A percentile compares a stretch with the other conserved stretches of the same genome.
phyloP scores from a whole-genome alignment of 2,113 vertebrate genomes.

The Gila orcuttii region DNA sequence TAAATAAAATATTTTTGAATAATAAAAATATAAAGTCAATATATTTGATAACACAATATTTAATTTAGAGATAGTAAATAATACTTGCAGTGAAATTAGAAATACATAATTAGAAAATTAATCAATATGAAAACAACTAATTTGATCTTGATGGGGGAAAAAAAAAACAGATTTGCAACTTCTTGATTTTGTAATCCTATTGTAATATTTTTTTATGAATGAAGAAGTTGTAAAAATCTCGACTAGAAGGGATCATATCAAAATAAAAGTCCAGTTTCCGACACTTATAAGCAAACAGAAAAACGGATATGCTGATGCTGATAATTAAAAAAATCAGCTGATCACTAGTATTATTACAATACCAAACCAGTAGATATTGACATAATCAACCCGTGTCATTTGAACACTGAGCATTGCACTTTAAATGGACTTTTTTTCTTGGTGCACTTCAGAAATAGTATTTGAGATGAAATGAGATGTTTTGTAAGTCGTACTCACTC shows the following conservation, averaged over 20 bases:
- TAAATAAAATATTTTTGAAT: too few species aligned
- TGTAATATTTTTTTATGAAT: neutral
- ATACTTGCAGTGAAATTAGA: too few species aligned
- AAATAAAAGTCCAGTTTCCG: neutral
- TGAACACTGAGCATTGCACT: neutral
- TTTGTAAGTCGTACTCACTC: slow-evolving; percentile 67
- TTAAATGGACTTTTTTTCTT: neutral
- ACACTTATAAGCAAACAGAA: neutral
- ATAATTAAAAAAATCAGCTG: too few species aligned
- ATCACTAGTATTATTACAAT: neutral
- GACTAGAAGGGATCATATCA: neutral
- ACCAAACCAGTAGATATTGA: neutral
- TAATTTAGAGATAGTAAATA: too few species aligned
- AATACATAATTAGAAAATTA: too few species aligned
- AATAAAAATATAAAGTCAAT: too few species aligned
- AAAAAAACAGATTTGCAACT: neutral
- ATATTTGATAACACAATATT: too few species aligned
- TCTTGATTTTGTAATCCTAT: neutral
- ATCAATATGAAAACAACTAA: too few species aligned
- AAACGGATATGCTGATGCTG: too few species aligned
- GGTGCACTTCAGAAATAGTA: neutral
- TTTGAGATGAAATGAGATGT: neutral
- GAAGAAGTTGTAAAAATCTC: neutral
- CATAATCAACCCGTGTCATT: neutral
- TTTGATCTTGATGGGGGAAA: too few species aligned